phyloP scores from a whole-genome alignment of 2,113 vertebrate species.

The Rhinoderma darwinii region DNA sequence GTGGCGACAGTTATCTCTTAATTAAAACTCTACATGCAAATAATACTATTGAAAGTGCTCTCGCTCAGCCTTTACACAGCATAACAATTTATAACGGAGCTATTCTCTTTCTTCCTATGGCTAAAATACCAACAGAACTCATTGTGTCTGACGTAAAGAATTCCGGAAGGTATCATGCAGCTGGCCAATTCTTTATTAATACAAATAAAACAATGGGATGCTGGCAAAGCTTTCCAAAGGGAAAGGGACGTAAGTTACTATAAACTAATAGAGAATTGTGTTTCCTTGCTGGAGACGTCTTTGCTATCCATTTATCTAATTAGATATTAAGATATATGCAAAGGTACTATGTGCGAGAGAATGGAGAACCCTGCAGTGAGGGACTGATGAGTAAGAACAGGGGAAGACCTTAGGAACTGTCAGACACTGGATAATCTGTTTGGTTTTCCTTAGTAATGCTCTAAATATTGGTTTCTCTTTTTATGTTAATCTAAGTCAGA shows the following conservation, averaged over 20 bases:
- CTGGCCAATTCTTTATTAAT: slow-evolving; percentile 54
- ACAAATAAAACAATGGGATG: slow-evolving; percentile 55
- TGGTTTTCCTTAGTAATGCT: neutral
- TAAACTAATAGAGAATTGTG: slow-evolving; percentile 51
- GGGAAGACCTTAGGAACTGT: neutral
- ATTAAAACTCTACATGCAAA: slow-evolving; percentile 80
- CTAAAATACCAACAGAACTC: slow-evolving; percentile 61
- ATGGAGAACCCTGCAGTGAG: slow-evolving; percentile 23
- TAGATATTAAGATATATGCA: slow-evolving; percentile 59
- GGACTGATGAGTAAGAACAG: neutral
- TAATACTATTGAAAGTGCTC: slow-evolving; percentile 63
- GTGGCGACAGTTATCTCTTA: slow-evolving; percentile 81
- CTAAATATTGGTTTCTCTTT: neutral
- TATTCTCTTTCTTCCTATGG: slow-evolving; percentile 64
- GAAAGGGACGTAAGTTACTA: slow-evolving; percentile 42
- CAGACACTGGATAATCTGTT: neutral
- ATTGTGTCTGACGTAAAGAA: slow-evolving; percentile 59
- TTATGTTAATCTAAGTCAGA: neutral
- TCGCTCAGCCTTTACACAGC: slow-evolving; percentile 63
- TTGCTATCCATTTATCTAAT: slow-evolving; percentile 56
- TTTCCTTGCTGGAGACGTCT: slow-evolving; percentile 53
- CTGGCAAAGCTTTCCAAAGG: slow-evolving; percentile 41
- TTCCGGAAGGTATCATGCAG: slow-evolving; percentile 62
- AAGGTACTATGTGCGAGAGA: slow-evolving; percentile 10
- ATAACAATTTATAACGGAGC: slow-evolving; percentile 65